phyloP scores from a whole-genome alignment of 2,797 vertebrate species.

The Danio tinwini region DNA sequence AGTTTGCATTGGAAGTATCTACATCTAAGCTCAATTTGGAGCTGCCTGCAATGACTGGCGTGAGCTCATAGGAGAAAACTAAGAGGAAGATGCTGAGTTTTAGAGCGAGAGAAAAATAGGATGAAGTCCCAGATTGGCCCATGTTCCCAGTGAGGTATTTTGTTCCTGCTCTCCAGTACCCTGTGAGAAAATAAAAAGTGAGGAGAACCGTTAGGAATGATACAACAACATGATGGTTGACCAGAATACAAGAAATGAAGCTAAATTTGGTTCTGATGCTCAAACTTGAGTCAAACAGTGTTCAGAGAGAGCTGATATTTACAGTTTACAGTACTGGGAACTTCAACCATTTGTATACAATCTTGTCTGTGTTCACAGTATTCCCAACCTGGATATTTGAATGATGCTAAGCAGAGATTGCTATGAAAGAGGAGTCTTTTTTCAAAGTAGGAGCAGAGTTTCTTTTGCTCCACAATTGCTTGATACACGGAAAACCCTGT shows the following conservation, averaged over 20 bases:
- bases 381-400: neutral
- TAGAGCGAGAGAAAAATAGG: slow-evolving; percentile 62
- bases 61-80: slow-evolving; percentile 70
- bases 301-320: neutral
- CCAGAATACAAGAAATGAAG: neutral
- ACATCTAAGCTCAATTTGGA: slow-evolving; percentile 48
- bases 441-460: neutral
- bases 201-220: neutral
- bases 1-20: slow-evolving; percentile 64
- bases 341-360: slow-evolving; percentile 1
- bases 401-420: neutral
- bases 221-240: neutral
- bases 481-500: neutral
- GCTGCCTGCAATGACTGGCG: slow-evolving; percentile 56
- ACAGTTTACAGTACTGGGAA: neutral
- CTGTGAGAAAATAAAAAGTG: slow-evolving; percentile 69
- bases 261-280: slow-evolving; percentile 1
- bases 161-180: slow-evolving; percentile 66
- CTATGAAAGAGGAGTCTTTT: neutral
- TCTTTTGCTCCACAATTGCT: neutral
- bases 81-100: slow-evolving; percentile 73
- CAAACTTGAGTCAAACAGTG: neutral
- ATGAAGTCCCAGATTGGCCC: slow-evolving; percentile 64
- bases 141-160: slow-evolving; percentile 71
- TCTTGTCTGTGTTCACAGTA: neutral